These are phyloP conservation scores for Corythornis leucogaster DNA, from an alignment of 2,797 vertebrate genomes.

Conservation along the genomic window DNA sequence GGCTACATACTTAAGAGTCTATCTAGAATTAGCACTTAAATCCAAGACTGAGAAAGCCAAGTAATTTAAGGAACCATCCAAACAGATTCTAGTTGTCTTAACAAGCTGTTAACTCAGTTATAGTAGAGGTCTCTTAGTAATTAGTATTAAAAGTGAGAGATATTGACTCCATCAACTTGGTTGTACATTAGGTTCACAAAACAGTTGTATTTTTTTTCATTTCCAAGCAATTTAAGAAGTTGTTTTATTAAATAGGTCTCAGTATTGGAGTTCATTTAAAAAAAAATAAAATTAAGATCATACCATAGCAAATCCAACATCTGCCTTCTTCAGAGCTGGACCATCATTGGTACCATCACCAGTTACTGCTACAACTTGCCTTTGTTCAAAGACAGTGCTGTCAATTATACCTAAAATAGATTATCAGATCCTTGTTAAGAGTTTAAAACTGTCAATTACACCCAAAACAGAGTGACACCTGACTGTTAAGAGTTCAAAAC, in stretches of 20 bases:
- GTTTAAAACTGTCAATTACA: neutral
- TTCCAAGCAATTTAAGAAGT: neutral
- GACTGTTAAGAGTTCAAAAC: neutral
- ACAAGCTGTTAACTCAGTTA: neutral
- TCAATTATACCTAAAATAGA: constrained; percentile 94
- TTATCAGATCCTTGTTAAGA: neutral
- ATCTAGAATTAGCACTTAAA: neutral
- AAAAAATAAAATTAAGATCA: neutral
- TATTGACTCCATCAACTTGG: neutral
- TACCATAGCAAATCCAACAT: constrained; percentile 99
- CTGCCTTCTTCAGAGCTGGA: constrained; percentile 97
- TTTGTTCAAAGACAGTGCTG: constrained; percentile 93
- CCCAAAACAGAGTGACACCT: neutral
- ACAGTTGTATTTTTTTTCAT: neutral
- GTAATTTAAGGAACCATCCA: neutral
- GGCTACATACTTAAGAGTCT: neutral
- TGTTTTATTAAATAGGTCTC: neutral
- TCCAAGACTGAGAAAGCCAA: neutral
- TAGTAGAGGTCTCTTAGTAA: neutral
- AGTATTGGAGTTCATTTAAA: neutral
- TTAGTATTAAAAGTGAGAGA: neutral
- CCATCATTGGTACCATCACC: constrained; percentile 98
- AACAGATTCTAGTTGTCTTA: neutral
- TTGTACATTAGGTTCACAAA: neutral
- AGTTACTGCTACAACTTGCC: constrained; percentile 97